phyloP scores from a whole-genome alignment of 2,888 invertebrate genomes.

The Acholoe squamosa region DNA sequence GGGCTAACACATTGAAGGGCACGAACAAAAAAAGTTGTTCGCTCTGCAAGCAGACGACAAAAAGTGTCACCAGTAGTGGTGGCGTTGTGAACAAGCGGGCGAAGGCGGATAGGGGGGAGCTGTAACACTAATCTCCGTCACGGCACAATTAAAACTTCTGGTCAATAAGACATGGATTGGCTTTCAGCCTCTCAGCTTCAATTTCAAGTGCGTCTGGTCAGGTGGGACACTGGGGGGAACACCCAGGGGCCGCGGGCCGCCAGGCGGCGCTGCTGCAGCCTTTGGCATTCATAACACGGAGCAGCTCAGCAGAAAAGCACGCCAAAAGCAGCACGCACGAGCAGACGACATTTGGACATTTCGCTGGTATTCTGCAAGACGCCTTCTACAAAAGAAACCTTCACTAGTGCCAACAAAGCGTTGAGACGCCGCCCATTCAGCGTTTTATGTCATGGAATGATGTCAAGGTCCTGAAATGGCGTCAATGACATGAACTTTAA shows the following conservation, averaged over 20 bases:
- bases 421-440: neutral
- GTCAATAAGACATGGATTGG: neutral
- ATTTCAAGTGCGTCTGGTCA: neutral
- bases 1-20: too few relatives aligned
- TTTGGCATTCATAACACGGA: neutral
- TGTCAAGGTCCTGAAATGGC: neutral
- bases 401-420: neutral
- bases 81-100: neutral
- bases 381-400: neutral
- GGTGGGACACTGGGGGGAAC: too few relatives aligned
- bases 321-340: neutral
- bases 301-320: neutral
- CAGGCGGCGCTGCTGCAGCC: neutral
- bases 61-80: neutral
- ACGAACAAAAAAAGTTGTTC: too few relatives aligned
- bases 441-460: neutral
- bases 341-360: neutral
- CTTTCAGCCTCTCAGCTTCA: slow-evolving; percentile 10
- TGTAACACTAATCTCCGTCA: slow-evolving; percentile 5
- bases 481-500: too few relatives aligned
- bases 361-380: neutral
- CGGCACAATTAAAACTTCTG: slow-evolving; percentile 13
- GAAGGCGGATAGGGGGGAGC: neutral
- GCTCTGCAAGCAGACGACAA: neutral
- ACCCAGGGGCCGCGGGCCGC: too few relatives aligned